Conservation (phyloP, 2,888 invertebrate species). For the Pseudanteris insignis region DNA sequence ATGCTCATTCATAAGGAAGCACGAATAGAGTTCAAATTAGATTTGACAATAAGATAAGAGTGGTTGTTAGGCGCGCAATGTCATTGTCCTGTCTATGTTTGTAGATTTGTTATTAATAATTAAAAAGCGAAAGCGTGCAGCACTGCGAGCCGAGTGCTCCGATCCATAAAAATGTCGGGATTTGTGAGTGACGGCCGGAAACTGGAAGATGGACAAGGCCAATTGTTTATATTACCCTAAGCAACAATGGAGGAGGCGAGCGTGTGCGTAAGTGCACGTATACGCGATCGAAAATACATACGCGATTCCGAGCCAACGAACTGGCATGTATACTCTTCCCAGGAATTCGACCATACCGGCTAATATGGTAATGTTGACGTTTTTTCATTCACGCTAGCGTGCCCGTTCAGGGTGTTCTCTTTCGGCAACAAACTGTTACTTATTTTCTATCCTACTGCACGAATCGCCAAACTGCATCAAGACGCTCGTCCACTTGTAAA, state of each 20-base stretch:
- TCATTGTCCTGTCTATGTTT: slow-evolving; percentile 44
- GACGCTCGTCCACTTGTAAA: no score
- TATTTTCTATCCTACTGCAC: slow-evolving; percentile 6
- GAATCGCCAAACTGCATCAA: no score
- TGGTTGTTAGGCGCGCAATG: no score
- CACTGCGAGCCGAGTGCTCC: slow-evolving; percentile 52
- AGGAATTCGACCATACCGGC: slow-evolving; percentile 61
- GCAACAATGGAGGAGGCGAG: slow-evolving; percentile 60
- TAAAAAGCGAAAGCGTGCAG: slow-evolving; percentile 47
- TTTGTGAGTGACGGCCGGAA: slow-evolving; percentile 65
- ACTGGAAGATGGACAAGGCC: slow-evolving; percentile 64
- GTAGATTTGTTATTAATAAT: slow-evolving; percentile 46
- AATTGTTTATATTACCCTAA: slow-evolving; percentile 65
- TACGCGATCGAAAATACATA: slow-evolving; percentile 42
- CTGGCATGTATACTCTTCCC: slow-evolving; percentile 53
- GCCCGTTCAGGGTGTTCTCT: slow-evolving; percentile 44
- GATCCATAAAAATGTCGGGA: slow-evolving; percentile 65
- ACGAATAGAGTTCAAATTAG: no score
- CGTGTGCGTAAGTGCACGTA: slow-evolving; percentile 43
- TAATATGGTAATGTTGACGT: slow-evolving; percentile 56
- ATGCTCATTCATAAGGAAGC: no score
- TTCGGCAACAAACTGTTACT: slow-evolving; percentile 34
- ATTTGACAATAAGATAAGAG: no score
- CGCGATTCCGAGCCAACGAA: slow-evolving; percentile 46
- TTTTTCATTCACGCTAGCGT: slow-evolving; percentile 55